Conservation (phyloP, 2,888 invertebrate species). For the Torymus aiolomorphi region DNA sequence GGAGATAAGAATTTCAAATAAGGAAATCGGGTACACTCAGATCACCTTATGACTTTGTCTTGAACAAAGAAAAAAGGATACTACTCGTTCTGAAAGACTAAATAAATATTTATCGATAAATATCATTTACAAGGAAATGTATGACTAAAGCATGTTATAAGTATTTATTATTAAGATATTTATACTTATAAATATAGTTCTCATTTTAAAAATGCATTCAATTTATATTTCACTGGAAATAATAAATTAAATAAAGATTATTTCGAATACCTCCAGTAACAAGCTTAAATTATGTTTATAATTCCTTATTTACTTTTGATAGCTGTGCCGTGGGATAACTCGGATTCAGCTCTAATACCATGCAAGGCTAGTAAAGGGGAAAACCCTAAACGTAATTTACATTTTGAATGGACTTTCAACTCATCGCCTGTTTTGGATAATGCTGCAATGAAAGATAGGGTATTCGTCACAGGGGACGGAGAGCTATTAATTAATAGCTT, state of each 20-base stretch:
- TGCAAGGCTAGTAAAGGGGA: conserved; percentile 9
- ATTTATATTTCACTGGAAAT: not conserved
- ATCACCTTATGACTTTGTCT: no score
- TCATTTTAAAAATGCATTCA: no score
- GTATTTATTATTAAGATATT: no score
- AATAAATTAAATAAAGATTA: not conserved
- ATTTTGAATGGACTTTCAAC: conserved; percentile 20
- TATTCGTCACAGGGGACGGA: conserved; percentile 21
- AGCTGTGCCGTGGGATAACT: not conserved
- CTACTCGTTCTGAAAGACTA: no score
- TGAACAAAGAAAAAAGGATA: no score
- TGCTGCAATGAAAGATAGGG: conserved; percentile 10
- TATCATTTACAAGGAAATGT: no score
- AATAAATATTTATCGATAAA: no score
- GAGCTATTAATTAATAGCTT: conserved; percentile 38
- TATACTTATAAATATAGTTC: no score
- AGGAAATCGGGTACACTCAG: no score
- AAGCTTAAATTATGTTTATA: not conserved
- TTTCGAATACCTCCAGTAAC: not conserved
- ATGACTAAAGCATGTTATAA: no score
- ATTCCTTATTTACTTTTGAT: not conserved
- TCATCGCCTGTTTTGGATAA: not conserved
- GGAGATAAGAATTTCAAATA: no score
- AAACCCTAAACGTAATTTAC: conserved; percentile 4
- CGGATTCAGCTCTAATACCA: conserved; percentile 15